Conservation (phyloP, 1,140 invertebrate genomes). For the Neelides sp. region DNA sequence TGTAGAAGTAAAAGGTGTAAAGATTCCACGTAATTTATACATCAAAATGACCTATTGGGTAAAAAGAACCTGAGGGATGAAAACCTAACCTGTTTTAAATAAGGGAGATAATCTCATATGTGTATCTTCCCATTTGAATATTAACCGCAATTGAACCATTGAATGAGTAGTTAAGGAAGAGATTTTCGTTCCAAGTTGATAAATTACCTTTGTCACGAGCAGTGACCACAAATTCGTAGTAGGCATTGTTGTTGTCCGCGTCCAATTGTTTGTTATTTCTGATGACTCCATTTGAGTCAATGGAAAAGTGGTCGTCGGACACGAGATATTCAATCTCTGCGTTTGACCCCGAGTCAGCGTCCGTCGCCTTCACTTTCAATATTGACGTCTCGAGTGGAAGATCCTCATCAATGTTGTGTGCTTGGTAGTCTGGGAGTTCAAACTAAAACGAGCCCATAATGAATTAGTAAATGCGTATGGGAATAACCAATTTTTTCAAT, state of each 20-base stretch:
- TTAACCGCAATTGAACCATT: too few species aligned
- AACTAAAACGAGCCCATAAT: too few species aligned
- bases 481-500: too few species aligned
- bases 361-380: slow-evolving; percentile 80
- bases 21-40: too few species aligned
- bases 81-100: too few species aligned
- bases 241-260: slow-evolving; percentile 91
- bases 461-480: too few species aligned
- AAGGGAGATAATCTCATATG: too few species aligned
- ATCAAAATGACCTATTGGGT: too few species aligned
- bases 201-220: slow-evolving; percentile 69
- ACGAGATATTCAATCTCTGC: slow-evolving; percentile 87
- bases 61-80: too few species aligned
- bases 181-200: neutral
- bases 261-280: slow-evolving; percentile 85
- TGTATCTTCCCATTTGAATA: too few species aligned
- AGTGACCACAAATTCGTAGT: slow-evolving; percentile 83
- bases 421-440: slow-evolving; percentile 86
- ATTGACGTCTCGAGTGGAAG: slow-evolving; percentile 80
- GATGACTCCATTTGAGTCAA: slow-evolving; percentile 79
- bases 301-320: slow-evolving; percentile 82
- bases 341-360: slow-evolving; percentile 80
- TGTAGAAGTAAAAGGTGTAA: too few species aligned
- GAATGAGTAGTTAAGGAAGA: too few species aligned
- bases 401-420: slow-evolving; percentile 87